A percentile compares a stretch with the other conserved stretches of the same genome.
Conservation (phyloP, 2,797 vertebrate genomes). For the Apodemus agrarius region DNA sequence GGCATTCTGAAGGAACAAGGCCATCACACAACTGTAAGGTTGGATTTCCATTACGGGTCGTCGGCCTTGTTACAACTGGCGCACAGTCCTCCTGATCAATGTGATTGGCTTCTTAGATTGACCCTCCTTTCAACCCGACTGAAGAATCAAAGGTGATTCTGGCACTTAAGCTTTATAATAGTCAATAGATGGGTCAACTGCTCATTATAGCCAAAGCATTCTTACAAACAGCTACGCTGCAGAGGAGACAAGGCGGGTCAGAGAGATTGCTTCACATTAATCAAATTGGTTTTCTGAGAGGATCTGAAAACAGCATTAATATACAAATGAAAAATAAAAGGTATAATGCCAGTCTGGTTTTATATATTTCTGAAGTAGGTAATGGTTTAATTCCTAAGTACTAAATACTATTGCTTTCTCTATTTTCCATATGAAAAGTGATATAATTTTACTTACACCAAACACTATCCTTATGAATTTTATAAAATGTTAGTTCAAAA, state of each 20-base stretch:
- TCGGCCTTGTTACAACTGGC: not conserved
- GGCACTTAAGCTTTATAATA: constrained; percentile 57
- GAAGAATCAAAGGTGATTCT: constrained; percentile 34
- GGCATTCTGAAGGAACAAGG: not conserved
- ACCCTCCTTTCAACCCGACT: not conserved
- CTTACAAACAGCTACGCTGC: not conserved
- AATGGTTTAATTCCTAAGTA: not conserved
- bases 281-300: constrained; percentile 43
- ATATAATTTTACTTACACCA: not conserved
- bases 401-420: not conserved
- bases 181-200: constrained; percentile 45
- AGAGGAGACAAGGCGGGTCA: not conserved
- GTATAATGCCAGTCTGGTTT: not conserved
- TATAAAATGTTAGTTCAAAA: constrained; percentile 9
- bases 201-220: constrained; percentile 21
- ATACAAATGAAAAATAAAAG: constrained; percentile 29
- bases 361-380: not conserved
- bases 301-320: constrained; percentile 33
- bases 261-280: not conserved
- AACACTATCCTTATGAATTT: not conserved
- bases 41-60: not conserved
- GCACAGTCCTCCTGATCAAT: not conserved
- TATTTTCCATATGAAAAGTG: constrained; percentile 7
- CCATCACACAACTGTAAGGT: not conserved
- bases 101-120: not conserved